phyloP scores from a whole-genome alignment of 2,113 vertebrate species.

The Perccottus glenii region DNA sequence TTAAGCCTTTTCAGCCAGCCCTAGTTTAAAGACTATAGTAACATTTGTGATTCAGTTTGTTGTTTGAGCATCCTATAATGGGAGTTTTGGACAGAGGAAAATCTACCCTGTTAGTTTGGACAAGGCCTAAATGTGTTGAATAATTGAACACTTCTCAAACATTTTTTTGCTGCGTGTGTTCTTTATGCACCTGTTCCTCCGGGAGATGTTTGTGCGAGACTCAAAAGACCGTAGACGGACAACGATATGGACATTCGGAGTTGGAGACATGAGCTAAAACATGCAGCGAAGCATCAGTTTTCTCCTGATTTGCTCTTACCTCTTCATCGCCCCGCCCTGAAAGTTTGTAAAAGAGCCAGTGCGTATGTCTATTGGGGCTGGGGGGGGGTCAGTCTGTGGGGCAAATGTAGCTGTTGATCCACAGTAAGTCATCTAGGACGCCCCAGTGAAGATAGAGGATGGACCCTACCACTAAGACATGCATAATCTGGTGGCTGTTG shows the following conservation, averaged over 20 bases:
- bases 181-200: constrained; percentile 17
- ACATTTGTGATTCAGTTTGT: not conserved
- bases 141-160: not conserved
- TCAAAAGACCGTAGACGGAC: constrained; percentile 46
- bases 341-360: constrained; percentile 23
- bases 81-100: not conserved
- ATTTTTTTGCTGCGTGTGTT: constrained; percentile 10
- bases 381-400: constrained; percentile 79
- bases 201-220: constrained; percentile 44
- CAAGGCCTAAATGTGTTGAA: constrained; percentile 15
- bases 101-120: not conserved
- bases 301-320: not conserved
- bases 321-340: constrained; percentile 12
- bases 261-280: constrained; percentile 51
- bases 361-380: not conserved
- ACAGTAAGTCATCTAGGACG: constrained; percentile 89
- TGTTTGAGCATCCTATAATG: not conserved
- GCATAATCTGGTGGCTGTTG: constrained; percentile 96
- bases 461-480: constrained; percentile 90
- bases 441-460: constrained; percentile 92
- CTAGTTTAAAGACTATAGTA: no score
- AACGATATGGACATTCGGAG: constrained; percentile 73
- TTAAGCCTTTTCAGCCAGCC: no score
- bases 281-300: constrained; percentile 45
- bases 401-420: constrained; percentile 86